phyloP scores from a whole-genome alignment of 2,113 vertebrate genomes.

The Dicentrarchus labrax region DNA sequence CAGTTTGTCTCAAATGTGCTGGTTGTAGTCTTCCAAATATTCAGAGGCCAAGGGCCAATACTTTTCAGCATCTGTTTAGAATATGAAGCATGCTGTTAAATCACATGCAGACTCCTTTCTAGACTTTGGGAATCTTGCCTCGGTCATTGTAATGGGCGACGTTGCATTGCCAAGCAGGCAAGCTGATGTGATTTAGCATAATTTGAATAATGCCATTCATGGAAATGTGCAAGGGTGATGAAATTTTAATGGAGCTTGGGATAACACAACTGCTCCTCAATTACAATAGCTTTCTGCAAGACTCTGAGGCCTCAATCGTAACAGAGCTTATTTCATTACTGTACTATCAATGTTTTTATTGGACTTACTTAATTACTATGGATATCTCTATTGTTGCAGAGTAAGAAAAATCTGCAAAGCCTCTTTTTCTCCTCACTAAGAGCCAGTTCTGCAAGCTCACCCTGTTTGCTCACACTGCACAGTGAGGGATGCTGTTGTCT shows the following conservation, averaged over 20 bases:
- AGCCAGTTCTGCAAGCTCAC: constrained; percentile 41
- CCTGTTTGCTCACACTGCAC: constrained; percentile 30
- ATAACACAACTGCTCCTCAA: constrained; percentile 81
- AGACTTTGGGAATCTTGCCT: constrained; percentile 77
- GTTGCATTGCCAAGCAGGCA: constrained; percentile 81
- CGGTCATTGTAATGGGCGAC: constrained; percentile 78
- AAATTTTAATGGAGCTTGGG: constrained; percentile 83
- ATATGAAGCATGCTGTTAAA: constrained; percentile 68
- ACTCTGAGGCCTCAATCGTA: constrained; percentile 58
- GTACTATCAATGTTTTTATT: constrained; percentile 71
- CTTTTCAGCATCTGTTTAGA: constrained; percentile 69
- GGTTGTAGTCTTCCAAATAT: constrained; percentile 48
- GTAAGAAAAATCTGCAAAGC: constrained; percentile 33
- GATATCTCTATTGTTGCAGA: constrained; percentile 60
- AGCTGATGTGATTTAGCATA: constrained; percentile 86
- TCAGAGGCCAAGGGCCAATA: constrained; percentile 46
- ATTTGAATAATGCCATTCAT: constrained; percentile 88
- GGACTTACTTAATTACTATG: constrained; percentile 62
- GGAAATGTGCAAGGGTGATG: constrained; percentile 82
- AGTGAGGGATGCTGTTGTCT: constrained; percentile 31
- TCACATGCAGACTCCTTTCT: constrained; percentile 64
- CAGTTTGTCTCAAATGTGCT: constrained; percentile 43
- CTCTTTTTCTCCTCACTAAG: constrained; percentile 12
- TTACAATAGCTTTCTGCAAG: constrained; percentile 69
- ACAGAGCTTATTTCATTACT: constrained; percentile 75